Evolutionary conservation across 2,113 vertebrate species (phyloP), one percentile per base, ranked within the genome.

Genomic region (Mormoops blainvillei): DNA sequence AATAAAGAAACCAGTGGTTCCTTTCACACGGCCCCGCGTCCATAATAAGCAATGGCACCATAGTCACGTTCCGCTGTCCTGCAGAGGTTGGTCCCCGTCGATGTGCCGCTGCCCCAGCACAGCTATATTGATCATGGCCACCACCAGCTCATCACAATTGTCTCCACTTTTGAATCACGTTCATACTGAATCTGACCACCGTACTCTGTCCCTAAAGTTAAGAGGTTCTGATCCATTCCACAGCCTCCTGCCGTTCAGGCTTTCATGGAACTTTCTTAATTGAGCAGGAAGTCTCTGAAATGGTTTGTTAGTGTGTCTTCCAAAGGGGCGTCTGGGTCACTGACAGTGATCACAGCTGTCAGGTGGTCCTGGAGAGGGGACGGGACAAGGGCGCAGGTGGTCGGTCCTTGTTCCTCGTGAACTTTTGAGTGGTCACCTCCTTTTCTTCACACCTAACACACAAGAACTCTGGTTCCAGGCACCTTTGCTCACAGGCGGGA

Each of bases 1-100:
- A 97, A 92, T n/a, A 95, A 97, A 96, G 68, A 87, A 97, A 97
- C 2, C 12, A 94, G 85, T n/a, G 3, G 73, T 24, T 11, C 63
- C 22, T 86, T 82, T 93, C 56, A 61, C 76, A 68, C 33, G 10
- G 70, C 89, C 56, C 52, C 87, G 19, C 73, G 83, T 96, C 81
- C 81, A 31, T 18, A 95, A 28, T 84, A 97, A 97, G 63, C 20
- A 74, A 45, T 38, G 85, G 94, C 26, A 48, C 1, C 56, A 31
- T 4, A 36, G 96, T 94, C 77, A 52, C 65, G 82, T 31, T 92
- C 91, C 18, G 10, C 9, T 73, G 61, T 96, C 58, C 71, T 67
- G 33, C 82, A 82, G 68, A 93, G 84, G 89, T 71, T 81, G 83
- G 38, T 36, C 50, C 38, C 76, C 28, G 36, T 70, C 89, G 73